phyloP scores from a whole-genome alignment of 2,888 invertebrate genomes.

The Byasa hedistus region DNA sequence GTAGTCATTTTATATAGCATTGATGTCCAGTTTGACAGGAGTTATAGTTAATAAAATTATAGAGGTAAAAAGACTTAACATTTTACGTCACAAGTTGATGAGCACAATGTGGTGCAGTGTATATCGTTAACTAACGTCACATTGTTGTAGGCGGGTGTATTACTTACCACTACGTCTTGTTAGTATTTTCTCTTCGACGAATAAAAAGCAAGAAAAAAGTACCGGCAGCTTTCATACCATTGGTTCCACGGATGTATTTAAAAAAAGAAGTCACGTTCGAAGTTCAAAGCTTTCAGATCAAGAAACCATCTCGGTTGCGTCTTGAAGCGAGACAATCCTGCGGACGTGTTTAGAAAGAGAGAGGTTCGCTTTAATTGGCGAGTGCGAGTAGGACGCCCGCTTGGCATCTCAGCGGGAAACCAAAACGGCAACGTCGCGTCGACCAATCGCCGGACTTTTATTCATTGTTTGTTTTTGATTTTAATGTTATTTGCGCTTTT shows the following conservation, averaged over 20 bases:
- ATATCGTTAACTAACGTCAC: too few relatives aligned
- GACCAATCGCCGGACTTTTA: constrained; percentile 70
- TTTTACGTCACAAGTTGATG: too few relatives aligned
- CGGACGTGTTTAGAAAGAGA: constrained; percentile 62
- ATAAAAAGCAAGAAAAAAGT: constrained; percentile 35
- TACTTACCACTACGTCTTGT: too few relatives aligned
- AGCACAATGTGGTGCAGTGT: too few relatives aligned
- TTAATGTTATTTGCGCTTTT: constrained; percentile 52
- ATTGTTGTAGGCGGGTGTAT: too few relatives aligned
- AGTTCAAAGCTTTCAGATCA: constrained; percentile 70
- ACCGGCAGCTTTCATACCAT: constrained; percentile 47
- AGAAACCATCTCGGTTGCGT: constrained; percentile 75
- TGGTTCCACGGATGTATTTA: constrained; percentile 49
- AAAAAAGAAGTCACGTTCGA: constrained; percentile 65
- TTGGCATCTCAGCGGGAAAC: constrained; percentile 66
- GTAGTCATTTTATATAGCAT: too few relatives aligned
- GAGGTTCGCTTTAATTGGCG: constrained; percentile 32
- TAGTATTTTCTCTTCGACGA: too few relatives aligned
- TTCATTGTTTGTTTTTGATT: constrained; percentile 61
- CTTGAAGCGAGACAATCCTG: constrained; percentile 77
- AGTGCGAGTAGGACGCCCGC: constrained; percentile 46
- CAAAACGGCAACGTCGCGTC: constrained; percentile 75
- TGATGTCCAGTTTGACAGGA: too few relatives aligned
- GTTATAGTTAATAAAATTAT: too few relatives aligned
- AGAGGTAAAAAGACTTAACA: too few relatives aligned